A percentile compares a stretch with the other conserved stretches of the same genome.
These are phyloP conservation scores for Allygus modestus DNA, from an alignment of 2,888 invertebrate species.

Conservation along the genomic window DNA sequence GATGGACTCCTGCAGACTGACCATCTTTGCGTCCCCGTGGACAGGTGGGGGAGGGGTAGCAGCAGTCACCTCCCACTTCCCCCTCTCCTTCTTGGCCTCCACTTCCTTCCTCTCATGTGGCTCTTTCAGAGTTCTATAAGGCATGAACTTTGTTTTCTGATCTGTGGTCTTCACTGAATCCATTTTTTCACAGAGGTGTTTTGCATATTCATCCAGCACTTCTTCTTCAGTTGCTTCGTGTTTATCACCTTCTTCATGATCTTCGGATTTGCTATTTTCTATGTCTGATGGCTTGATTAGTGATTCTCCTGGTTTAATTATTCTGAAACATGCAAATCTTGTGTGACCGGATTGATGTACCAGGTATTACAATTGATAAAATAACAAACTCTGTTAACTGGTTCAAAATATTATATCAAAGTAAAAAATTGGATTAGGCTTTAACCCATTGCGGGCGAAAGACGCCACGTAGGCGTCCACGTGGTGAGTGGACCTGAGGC, in stretches of 20 bases:
- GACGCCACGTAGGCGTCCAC: no score
- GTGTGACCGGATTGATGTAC: not conserved
- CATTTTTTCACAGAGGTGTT: constrained; percentile 78
- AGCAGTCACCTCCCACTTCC: constrained; percentile 80
- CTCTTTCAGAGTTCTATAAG: constrained; percentile 77
- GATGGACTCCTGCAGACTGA: constrained; percentile 79
- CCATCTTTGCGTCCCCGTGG: constrained; percentile 77
- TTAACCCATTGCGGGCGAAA: no score
- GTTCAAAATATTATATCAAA: no score
- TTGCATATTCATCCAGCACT: constrained; percentile 75
- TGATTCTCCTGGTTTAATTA: constrained; percentile 74
- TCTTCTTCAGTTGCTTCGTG: constrained; percentile 10
- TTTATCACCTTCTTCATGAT: not conserved
- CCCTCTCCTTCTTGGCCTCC: constrained; percentile 74
- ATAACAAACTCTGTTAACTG: no score
- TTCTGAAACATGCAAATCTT: constrained; percentile 62
- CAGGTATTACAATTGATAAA: no score
- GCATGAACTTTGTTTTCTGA: constrained; percentile 75
- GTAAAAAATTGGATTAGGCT: no score
- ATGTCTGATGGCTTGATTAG: constrained; percentile 75
- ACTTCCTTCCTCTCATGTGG: constrained; percentile 78
- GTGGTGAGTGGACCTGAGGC: no score
- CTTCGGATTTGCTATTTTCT: constrained; percentile 14
- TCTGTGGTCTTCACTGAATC: constrained; percentile 72
- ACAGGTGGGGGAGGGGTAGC: constrained; percentile 80